Base-by-base conservation (phyloP, 1,140 invertebrate species). In the Brachionus angularis region DNA sequence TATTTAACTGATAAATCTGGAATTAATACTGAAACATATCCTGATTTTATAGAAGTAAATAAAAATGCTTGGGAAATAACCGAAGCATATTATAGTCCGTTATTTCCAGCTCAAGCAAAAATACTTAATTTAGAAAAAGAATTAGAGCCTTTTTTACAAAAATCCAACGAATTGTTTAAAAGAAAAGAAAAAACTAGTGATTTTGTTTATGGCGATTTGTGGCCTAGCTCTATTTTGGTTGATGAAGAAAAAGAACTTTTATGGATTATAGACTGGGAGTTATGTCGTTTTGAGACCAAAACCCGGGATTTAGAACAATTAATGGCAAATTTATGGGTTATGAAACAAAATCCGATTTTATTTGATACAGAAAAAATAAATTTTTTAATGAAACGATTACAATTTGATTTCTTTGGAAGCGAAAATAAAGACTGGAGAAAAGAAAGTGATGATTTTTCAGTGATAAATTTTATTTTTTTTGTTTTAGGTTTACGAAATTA, bases 381-480 rank as follows among this genome's bases (percentile, higher is more conserved):
- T 14, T 18, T 7, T 12, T 47, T 64, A 29, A 64, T 64, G 12
- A 44, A 25, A 27, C 1, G 33, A 5, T 64, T 64, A 14, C 27
- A 64, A 47, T 27, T 27, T 0, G 36, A 39, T 14, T 64, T 21
- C 23, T 64, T 64, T 44, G 58, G 58, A 23, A n/a, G 42, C 3
- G 36, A 62, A 39, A 21, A 62, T n/a, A 25, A n/a, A 5, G 34
- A 62, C 34, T 62, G 58, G 58, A 42, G 36, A 25, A 27, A 21
- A 18, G n/a, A 47, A 8, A 42, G 33, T 31, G 58, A 36, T 64
- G 36, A 42, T 2, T 44, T 44, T 33, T 23, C 34, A 12, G 23
- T 42, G 29, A n/a, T 14, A 29, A 64, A 44, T 64, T 64, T 64
- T 47, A 18, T 58, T 58, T 29, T 64, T 29, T 64, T 10, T 33